Evolutionary conservation across 2,113 vertebrate species (phyloP), one percentile per base, ranked within the genome.

Genomic region (Erythrolamprus reginae): DNA sequence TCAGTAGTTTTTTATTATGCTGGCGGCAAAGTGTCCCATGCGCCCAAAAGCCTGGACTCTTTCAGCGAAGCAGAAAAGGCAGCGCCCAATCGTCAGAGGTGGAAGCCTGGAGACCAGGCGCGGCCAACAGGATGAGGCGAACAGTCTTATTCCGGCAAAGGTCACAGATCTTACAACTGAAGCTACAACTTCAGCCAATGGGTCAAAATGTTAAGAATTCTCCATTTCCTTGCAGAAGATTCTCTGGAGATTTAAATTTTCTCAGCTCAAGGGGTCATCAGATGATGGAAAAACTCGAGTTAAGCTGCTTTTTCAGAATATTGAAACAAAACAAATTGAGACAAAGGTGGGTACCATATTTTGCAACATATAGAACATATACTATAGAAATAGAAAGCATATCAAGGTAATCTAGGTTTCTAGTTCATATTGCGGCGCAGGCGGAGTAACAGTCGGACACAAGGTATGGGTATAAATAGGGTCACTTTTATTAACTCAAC

Each of bases 211-310:
- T 65, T 90, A n/a, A 92, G 90, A 91, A 89, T 51, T 51, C 92
- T 89, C 90, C 17, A 88, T 95, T 94, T 90, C 42, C 93, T 93
- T 88, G 86, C 93, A 99, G 99, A 97, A 96, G 0, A 92, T 98
- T 10, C 95, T 99, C 91, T 99, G 98, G 99, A 97, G 96, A 90
- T 99, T 98, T 95, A 99, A 98, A 92, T 99, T 99, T 94, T 99
- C 98, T 93, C 99, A 99, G 90, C 98, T 99, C 58, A 99, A 99
- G 96, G 99, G 99, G 52, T 99, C 99, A 82, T 99, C 99, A 53
- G 99, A 99, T 45, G 98, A 99, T 21, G 98, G 98, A 3, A 99
- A 99, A 96, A 98, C 98, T 88, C 97, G 97, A 92, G 98, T 99
- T 26, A 99, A 98, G 94, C 97, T 99, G 5, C 97, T 98, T 89